A percentile compares a stretch with the other conserved stretches of the same genome.
phyloP scores from a whole-genome alignment of 2,113 vertebrate genomes.

The Bombycilla garrulus region DNA sequence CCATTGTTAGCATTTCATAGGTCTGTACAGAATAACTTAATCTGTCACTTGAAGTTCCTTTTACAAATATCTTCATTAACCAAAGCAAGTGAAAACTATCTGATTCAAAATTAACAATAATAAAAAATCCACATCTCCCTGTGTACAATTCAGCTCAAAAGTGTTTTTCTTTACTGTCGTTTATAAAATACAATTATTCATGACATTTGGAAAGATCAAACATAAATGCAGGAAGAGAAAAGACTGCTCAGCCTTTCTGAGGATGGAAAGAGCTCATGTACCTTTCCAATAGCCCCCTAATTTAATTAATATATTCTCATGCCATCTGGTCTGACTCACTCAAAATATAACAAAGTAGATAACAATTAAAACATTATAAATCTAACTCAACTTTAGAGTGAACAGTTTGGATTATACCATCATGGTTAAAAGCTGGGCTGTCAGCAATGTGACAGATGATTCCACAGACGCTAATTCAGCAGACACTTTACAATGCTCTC shows the following conservation, averaged over 20 bases:
- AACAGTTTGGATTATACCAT: constrained; percentile 21
- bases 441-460: constrained; percentile 20
- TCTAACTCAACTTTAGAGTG: background rate
- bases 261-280: constrained; percentile 14
- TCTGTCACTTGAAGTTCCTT: background rate
- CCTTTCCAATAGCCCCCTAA: constrained; percentile 59
- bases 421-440: constrained; percentile 8
- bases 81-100: background rate
- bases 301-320: constrained; percentile 69
- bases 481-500: constrained; percentile 7
- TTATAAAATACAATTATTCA: constrained; percentile 43
- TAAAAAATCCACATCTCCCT: background rate
- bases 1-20: background rate
- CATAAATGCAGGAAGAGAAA: constrained; percentile 51
- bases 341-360: constrained; percentile 63
- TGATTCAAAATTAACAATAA: background rate
- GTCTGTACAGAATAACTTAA: background rate
- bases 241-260: constrained; percentile 26
- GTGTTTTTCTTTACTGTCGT: background rate
- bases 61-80: background rate
- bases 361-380: constrained; percentile 59
- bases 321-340: constrained; percentile 61
- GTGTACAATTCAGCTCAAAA: background rate
- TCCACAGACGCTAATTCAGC: background rate
- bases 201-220: constrained; percentile 58